Percentiles rank a stretch among this genome's conserved stretches.
phyloP scores from a whole-genome alignment of 2,113 vertebrate genomes.

The Ochotona princeps region DNA sequence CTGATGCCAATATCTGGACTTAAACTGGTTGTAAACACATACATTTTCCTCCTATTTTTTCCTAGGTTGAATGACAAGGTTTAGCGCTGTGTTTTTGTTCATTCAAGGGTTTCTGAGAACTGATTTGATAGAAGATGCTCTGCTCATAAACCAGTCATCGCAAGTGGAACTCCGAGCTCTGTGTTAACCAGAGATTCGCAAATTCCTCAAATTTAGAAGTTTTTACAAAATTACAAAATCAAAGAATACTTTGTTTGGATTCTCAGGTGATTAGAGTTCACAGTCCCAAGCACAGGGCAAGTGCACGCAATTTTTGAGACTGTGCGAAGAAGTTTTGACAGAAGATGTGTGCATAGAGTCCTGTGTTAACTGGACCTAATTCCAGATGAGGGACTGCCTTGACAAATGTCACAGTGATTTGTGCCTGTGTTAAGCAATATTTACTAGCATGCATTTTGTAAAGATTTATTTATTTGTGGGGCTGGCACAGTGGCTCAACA shows the following conservation, averaged over 20 bases:
- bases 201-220: conserved; percentile 24
- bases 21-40: neutral
- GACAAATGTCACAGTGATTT: conserved; percentile 55
- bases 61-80: neutral
- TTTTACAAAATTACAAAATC: neutral
- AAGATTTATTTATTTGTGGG: too few relatives aligned
- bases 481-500: too few relatives aligned
- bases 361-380: neutral
- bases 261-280: conserved; percentile 3
- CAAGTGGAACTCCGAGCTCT: conserved; percentile 1
- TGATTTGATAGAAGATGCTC: conserved; percentile 19
- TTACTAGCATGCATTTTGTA: conserved; percentile 60
- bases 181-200: neutral
- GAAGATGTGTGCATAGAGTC: neutral
- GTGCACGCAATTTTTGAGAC: neutral
- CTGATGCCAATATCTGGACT: neutral
- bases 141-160: neutral
- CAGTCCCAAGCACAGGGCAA: neutral
- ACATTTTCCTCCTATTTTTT: neutral
- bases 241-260: conserved; percentile 28
- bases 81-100: neutral
- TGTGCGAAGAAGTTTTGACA: neutral
- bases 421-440: neutral
- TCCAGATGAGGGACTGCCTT: conserved; percentile 38
- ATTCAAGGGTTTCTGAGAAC: conserved; percentile 25